Evolutionary conservation across 1,140 invertebrate species (phyloP), one percentile per base, ranked within the genome.

Genomic region (Diabrotica virgifera): DNA sequence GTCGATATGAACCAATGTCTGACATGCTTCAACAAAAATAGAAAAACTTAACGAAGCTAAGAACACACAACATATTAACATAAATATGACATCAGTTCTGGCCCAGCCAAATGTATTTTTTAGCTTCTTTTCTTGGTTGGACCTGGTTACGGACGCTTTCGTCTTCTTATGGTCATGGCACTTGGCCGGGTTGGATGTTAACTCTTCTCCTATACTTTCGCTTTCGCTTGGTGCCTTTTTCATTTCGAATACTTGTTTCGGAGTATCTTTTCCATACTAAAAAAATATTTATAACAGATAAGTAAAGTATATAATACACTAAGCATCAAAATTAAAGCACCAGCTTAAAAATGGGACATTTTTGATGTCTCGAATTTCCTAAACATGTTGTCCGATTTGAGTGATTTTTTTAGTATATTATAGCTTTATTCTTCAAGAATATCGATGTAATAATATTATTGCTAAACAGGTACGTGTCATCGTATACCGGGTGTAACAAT

Each of bases 71-170:
- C 90, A 91, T n/a, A 89, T 86, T 9, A 94, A 79, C 81, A 90
- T 89, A 52, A 88, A 90, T 5, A 95, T 79, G 0, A 96, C 89
- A 72, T 95, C 92, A 36, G 95, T 90, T 59, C 94, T 84, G 0
- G 92, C 91, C 93, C 93, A 96, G 2, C 94, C 94, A 68, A 96
- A 96, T 0, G 93, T 96, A 76, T 95, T 95, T 52, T 88, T 87
- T 63, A 95, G 82, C 62, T 85, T 85, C 24, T 84, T 85, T 65
- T 92, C 88, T 7, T 81, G 79, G 54, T 74, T 74, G 5, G 59
- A 64, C 52, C 64, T 62, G 5, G 52, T 24, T 24, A 62, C 67
- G 0, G 64, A 67, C 37, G 54, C 61, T 62, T 64, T 59, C 14
- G 68, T 68, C 63, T 74, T 67, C 38, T 68, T 70, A 24, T 68